phyloP scores from a whole-genome alignment of 2,113 vertebrate species.

The Catagonus wagneri region DNA sequence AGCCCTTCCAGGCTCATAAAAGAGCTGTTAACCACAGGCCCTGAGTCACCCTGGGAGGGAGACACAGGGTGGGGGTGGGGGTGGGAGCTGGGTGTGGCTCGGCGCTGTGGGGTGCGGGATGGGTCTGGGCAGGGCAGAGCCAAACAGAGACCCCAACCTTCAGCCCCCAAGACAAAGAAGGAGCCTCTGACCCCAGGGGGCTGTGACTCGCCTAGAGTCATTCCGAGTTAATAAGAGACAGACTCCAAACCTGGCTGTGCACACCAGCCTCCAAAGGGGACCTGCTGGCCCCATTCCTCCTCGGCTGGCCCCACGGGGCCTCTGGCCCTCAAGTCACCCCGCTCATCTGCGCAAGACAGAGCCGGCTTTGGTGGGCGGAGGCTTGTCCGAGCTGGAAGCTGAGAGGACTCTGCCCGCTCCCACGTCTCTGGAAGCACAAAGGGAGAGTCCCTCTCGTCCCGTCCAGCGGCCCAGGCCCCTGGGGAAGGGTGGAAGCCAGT shows the following conservation, averaged over 20 bases:
- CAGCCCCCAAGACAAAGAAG: background rate
- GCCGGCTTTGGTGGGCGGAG: background rate
- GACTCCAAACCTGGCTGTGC: background rate
- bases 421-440: background rate
- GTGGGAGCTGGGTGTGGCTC: background rate
- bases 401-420: background rate
- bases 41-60: slow-evolving; percentile 34
- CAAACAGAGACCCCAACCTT: background rate
- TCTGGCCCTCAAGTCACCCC: background rate
- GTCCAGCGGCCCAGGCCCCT: background rate
- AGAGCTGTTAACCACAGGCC: slow-evolving; percentile 38
- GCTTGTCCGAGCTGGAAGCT: too few species aligned
- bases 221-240: background rate
- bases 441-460: background rate
- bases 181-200: background rate
- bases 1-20: slow-evolving; percentile 34
- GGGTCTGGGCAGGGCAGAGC: background rate
- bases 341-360: rapidly evolving
- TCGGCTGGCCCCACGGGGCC: rapidly evolving
- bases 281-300: rapidly evolving
- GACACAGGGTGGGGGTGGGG: background rate
- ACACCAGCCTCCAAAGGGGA: background rate
- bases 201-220: background rate
- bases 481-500: rapidly evolving
- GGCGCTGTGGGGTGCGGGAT: rapidly evolving